Evolutionary conservation across 2,113 vertebrate species (phyloP).

Genomic region (Microcebus lehilahytsara): DNA sequence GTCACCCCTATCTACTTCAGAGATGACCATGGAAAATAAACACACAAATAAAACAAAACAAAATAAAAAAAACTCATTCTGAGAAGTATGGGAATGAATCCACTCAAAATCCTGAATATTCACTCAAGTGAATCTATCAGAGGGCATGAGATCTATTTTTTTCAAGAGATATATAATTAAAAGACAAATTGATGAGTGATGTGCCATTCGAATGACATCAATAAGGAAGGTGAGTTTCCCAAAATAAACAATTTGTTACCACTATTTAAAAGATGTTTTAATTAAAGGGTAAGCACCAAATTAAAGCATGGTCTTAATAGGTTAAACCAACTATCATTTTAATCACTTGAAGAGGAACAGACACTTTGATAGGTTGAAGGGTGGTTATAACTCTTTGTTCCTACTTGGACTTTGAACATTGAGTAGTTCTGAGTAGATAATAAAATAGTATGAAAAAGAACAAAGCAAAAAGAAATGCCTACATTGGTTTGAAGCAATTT

Average conservation of each 20-base stretch:
- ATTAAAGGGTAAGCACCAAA: conserved; percentile 24
- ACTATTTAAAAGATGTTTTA: conserved; percentile 31
- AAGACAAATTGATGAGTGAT: neutral
- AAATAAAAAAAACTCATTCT: neutral
- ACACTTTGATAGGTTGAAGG: neutral
- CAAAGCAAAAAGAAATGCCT: conserved; percentile 2
- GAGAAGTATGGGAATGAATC: neutral
- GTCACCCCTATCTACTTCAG: neutral
- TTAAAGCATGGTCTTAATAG: neutral
- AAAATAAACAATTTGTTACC: neutral
- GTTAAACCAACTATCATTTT: neutral
- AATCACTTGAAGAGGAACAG: neutral
- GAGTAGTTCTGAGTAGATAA: neutral
- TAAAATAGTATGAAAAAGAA: conserved; percentile 7
- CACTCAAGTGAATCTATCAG: neutral
- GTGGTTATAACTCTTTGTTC: neutral
- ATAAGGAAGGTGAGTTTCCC: neutral
- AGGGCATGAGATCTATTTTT: neutral
- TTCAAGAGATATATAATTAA: neutral
- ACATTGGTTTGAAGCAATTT: neutral
- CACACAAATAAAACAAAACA: neutral
- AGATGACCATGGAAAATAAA: neutral
- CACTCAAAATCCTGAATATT: neutral
- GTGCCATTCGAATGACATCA: neutral
- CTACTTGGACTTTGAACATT: conserved; percentile 16